Conservation (phyloP, 2,113 vertebrate genomes). For the Typhlomys cinereus region DNA sequence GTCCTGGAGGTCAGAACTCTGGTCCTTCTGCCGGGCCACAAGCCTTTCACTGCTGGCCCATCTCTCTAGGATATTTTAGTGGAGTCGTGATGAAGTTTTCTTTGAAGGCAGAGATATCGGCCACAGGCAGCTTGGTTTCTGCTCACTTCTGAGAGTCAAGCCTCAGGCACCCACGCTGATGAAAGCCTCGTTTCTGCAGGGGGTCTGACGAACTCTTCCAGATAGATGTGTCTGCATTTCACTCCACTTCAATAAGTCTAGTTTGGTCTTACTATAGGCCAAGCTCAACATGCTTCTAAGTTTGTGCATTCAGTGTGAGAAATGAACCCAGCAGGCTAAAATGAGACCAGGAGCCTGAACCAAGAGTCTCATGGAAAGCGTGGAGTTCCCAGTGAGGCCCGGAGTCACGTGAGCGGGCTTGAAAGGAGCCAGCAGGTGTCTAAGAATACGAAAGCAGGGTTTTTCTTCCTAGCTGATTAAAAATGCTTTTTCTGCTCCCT, state of each 20-base stretch:
- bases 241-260: slow-evolving; percentile 35
- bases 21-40: not conserved
- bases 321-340: slow-evolving; percentile 60
- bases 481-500: not conserved
- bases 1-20: too few species aligned
- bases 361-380: slow-evolving; percentile 61
- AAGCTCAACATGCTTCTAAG: slow-evolving; percentile 31
- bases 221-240: slow-evolving; percentile 39
- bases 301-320: not conserved
- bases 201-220: not conserved
- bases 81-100: not conserved
- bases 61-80: not conserved
- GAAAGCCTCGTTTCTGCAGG: not conserved
- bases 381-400: slow-evolving; percentile 58
- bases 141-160: not conserved
- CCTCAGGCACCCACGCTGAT: not conserved
- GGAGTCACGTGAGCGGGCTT: slow-evolving; percentile 56
- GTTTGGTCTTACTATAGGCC: slow-evolving; percentile 11
- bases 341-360: slow-evolving; percentile 48
- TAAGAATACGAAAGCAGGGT: slow-evolving; percentile 37
- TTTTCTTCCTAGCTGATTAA: slow-evolving; percentile 20
- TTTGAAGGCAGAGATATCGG: not conserved
- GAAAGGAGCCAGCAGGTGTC: slow-evolving; percentile 61
- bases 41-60: not conserved
- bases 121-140: not conserved